A percentile compares a stretch with the other conserved stretches of the same genome.
Conservation (phyloP, 1,140 invertebrate species). For the Thaumatotibia leucotreta region DNA sequence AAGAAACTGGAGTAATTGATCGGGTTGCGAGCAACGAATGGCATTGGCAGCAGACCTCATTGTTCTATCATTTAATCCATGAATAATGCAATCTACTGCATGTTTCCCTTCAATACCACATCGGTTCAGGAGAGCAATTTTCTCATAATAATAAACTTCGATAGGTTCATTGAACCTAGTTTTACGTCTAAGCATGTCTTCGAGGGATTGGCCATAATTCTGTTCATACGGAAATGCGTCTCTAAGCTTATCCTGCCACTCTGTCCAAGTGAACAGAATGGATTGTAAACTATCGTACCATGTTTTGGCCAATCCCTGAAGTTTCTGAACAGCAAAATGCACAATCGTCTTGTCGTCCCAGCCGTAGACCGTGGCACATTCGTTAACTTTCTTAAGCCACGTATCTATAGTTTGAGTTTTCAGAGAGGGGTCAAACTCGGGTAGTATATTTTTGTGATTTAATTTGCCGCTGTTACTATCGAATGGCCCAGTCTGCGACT, state of each 20-base stretch:
- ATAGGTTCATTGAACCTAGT: slow-evolving; percentile 30
- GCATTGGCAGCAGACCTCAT: slow-evolving; percentile 27
- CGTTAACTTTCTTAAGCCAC: slow-evolving; percentile 26
- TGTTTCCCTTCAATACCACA: slow-evolving; percentile 31
- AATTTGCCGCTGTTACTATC: not conserved
- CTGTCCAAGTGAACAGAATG: slow-evolving; percentile 26
- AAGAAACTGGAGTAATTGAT: slow-evolving; percentile 30
- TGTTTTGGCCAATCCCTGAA: slow-evolving; percentile 28
- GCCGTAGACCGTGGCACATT: slow-evolving; percentile 29
- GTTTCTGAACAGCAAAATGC: slow-evolving; percentile 31
- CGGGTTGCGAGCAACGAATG: slow-evolving; percentile 26
- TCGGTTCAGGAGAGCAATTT: slow-evolving; percentile 29
- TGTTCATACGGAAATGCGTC: slow-evolving; percentile 31
- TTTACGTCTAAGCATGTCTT: slow-evolving; percentile 31
- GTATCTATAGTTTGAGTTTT: slow-evolving; percentile 24
- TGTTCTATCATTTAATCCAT: slow-evolving; percentile 29
- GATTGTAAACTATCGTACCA: slow-evolving; percentile 29
- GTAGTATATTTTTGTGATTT: slow-evolving; percentile 24
- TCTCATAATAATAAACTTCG: slow-evolving; percentile 34
- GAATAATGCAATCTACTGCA: slow-evolving; percentile 38
- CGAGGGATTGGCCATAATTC: slow-evolving; percentile 36
- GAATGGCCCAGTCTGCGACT: slow-evolving; percentile 1
- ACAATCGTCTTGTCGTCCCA: slow-evolving; percentile 28
- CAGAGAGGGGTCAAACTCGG: slow-evolving; percentile 22
- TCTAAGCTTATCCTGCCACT: slow-evolving; percentile 32